Evolutionary conservation across 2,797 vertebrate genomes (phyloP), one percentile per base, ranked within the genome.

Genomic region (Chanos chanos): DNA sequence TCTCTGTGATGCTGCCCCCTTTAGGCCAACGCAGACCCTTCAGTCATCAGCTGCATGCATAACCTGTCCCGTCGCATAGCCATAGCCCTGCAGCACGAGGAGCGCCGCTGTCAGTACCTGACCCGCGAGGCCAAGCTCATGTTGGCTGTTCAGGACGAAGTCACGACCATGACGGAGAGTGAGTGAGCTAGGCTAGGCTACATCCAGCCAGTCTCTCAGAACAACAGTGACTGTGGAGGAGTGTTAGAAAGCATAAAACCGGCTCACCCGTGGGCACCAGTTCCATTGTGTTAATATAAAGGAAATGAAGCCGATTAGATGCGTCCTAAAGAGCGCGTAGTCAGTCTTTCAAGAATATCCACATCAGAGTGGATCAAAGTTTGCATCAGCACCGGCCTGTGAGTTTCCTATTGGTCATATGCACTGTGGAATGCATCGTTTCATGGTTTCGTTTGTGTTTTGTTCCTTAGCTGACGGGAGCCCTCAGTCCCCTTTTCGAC

Each of bases 71-170:
- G 94, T 1, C 90, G 96, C 15, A 91, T 99, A 0, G 96, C 96
- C 43, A 96, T 98, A 0, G 96, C 94, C 45, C 82, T 99, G 54
- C 97, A 98, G 83, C 97, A 98, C 0, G 96, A 99, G 81, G 97
- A 99, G 75, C 93, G 91, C 5, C 93, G 96, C 71, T 99, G 97
- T 81, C 97, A 97, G 73, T 98, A 97, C 81, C 90, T 99, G 27
- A 99, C 94, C 43, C 84, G 93, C n/a, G 94, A 99, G 79, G 97
- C 96, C 81, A 99, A 98, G 77, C 89, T 99, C 25, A 99, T 99
- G 90, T 81, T 99, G 41, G 92, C 94, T 0, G 82, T 95, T 64
- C 97, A 99, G 80, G 97, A 99, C 0, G 96, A 99, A 79, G 92
- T 96, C 51, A 94, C 96, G 36, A 91, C 94, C 49, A 82, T 91